A percentile compares a stretch with the other conserved stretches of the same genome.
Evolutionary conservation across 2,797 vertebrate genomes (phyloP).

Genomic region (Myotis planiceps): DNA sequence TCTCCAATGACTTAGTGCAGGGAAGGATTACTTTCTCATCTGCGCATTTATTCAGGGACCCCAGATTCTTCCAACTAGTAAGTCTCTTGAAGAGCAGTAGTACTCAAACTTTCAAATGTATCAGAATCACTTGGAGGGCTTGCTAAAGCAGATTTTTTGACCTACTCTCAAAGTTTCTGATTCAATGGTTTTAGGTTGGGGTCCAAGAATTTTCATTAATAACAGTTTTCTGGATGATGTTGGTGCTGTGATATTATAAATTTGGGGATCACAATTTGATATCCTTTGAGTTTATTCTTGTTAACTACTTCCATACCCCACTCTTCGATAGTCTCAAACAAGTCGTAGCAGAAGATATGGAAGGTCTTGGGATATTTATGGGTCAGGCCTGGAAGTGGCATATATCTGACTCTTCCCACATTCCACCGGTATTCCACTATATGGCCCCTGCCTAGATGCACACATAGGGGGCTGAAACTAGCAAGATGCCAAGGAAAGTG

Average conservation of each 20-base stretch:
- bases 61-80: background rate
- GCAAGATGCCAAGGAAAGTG: background rate
- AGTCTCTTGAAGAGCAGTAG: background rate
- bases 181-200: background rate
- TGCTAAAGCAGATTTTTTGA: background rate
- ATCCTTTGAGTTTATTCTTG: background rate
- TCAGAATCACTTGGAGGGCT: background rate
- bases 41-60: background rate
- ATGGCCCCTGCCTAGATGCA: accelerated
- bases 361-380: too few species aligned
- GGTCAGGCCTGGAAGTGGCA: background rate
- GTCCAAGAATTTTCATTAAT: background rate
- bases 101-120: too few species aligned
- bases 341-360: background rate
- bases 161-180: background rate
- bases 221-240: background rate
- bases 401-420: background rate
- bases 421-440: background rate
- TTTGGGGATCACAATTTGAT: background rate
- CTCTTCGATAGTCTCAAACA: background rate
- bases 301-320: background rate
- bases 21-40: background rate
- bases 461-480: background rate
- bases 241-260: background rate
- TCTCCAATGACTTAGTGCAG: background rate